Evolutionary conservation across 2,113 vertebrate genomes (phyloP), one percentile per base, ranked within the genome.

Genomic region (Phoxinus phoxinus): DNA sequence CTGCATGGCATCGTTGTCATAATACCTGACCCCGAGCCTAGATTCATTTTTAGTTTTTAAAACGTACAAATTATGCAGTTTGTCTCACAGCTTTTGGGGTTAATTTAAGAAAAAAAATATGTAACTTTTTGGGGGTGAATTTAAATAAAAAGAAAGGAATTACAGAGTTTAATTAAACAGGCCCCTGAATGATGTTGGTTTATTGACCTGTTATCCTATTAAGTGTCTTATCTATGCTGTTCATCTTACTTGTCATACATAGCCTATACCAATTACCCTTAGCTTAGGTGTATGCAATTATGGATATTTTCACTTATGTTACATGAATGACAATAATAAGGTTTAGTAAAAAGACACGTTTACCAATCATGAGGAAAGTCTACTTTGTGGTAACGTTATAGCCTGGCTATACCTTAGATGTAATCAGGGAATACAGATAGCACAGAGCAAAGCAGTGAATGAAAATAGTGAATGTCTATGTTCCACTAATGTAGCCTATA

Each of bases 141-240:
- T 6, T 3, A 15, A 19, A 21, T 21, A 15, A 27, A 15, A 32
- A 17, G 4, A 67, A 37, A 32, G 0, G 15, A 67, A 35, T 69
- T 69, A 9, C 7, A 35, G 6, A 35, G 19, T 37, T 69, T 11
- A 69, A 69, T 10, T 44, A 46, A 84, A 83, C 21, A 72, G 6
- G 35, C 48, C 58, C 17, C 32, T 32, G 32, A 53, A 27, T 44
- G 56, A 35, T 13, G 15, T 15, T 13, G n/a, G 13, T 23, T 41
- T 25, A 56, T 1, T 37, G 32, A 37, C 35, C 32, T 69, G 32
- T 37, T n/a, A 25, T 81, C 51, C 46, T 48, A 32, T 44, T 61
- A 86, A 35, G 23, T 78, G 17, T 13, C 27, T 86, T 81, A 88
- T 90, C 56, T 84, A 67, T 32, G 78, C 59, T 59, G 5, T 15